phyloP scores from a whole-genome alignment of 2,797 vertebrate species.

The Agapornis canus region DNA sequence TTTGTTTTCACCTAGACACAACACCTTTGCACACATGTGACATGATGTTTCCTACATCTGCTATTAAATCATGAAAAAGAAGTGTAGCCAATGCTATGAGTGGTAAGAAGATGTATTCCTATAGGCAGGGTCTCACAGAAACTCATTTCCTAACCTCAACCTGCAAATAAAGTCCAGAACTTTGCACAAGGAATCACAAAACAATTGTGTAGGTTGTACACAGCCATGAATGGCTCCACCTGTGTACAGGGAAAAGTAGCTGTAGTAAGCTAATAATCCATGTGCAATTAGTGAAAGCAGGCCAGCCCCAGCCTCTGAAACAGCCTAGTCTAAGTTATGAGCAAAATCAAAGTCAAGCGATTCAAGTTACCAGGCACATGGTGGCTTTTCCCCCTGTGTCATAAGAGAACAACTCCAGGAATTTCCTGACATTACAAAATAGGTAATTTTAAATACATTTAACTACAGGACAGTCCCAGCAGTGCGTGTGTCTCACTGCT shows the following conservation, averaged over 20 bases:
- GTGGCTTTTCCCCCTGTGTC: neutral
- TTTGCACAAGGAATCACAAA: neutral
- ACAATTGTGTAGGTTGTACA: neutral
- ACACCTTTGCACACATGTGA: neutral
- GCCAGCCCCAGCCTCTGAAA: neutral
- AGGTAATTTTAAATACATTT: neutral
- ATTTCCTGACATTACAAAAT: slow-evolving; percentile 35
- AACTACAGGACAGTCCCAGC: neutral
- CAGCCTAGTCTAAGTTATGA: neutral
- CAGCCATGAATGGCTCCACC: neutral
- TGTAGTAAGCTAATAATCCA: neutral
- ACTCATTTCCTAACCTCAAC: neutral
- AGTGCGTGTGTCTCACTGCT: neutral
- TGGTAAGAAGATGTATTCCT: neutral
- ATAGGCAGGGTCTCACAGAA: neutral
- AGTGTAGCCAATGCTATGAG: rapidly evolving
- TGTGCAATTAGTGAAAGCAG: neutral
- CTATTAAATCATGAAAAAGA: neutral
- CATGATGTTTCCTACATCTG: neutral
- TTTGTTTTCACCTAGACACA: neutral
- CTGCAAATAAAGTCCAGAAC: neutral
- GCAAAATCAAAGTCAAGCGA: neutral
- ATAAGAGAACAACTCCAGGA: slow-evolving; percentile 1
- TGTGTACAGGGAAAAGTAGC: neutral
- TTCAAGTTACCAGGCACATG: neutral